Percentiles rank a stretch among this genome's conserved stretches.
These are phyloP conservation scores for Fulica atra DNA, from an alignment of 2,113 vertebrate genomes.

Conservation along the genomic window DNA sequence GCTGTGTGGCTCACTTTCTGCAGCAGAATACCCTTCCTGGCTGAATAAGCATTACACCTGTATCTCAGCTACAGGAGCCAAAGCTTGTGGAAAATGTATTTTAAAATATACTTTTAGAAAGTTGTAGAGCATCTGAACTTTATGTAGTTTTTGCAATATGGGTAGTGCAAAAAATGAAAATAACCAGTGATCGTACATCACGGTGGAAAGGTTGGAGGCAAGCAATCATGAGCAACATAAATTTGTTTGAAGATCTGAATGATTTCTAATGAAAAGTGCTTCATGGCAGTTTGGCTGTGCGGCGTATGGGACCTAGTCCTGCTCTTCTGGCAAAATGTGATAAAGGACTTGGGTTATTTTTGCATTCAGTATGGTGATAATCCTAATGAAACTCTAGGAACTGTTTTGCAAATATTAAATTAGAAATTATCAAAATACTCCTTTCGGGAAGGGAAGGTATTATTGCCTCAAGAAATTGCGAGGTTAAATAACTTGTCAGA, in stretches of 20 bases:
- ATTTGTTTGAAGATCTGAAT: background rate
- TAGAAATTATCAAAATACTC: background rate
- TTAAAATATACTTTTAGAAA: background rate
- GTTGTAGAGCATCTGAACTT: background rate
- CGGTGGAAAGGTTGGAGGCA: background rate
- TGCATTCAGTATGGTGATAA: background rate
- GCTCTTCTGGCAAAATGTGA: background rate
- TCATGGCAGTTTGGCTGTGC: background rate
- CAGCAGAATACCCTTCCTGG: background rate
- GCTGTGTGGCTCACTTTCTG: background rate
- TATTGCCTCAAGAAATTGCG: background rate
- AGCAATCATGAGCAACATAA: background rate
- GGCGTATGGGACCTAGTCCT: background rate
- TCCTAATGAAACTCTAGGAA: background rate
- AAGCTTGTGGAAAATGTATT: background rate
- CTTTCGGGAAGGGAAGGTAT: background rate
- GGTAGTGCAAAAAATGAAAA: background rate
- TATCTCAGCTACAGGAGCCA: background rate
- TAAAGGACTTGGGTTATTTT: constrained; percentile 11
- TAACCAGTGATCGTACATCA: background rate
- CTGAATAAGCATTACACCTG: background rate
- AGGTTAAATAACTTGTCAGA: background rate
- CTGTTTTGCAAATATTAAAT: background rate
- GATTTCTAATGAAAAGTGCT: background rate
- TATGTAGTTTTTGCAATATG: background rate